Percentiles rank a stretch among this genome's conserved stretches.
Evolutionary conservation across 1,140 invertebrate species (phyloP).

Genomic region (Hyles euphorbiae): DNA sequence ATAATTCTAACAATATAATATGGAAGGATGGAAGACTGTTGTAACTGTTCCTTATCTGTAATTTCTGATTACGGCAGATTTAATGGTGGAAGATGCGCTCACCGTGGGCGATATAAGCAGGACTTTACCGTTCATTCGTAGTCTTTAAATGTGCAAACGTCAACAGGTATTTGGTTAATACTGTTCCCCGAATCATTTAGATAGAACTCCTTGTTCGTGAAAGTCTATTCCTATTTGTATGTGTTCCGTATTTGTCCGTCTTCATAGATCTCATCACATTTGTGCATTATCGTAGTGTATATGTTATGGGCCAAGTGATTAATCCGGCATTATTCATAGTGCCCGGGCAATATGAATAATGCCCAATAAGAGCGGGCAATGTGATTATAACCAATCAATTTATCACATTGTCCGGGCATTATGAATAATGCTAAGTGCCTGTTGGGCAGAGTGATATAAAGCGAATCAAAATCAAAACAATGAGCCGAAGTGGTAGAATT

Average conservation of each 20-base stretch:
- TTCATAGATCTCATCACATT: background rate
- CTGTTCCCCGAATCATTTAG: background rate
- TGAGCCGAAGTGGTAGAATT: too few species aligned
- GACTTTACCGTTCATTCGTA: slow-evolving; percentile 71
- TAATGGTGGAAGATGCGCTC: slow-evolving; percentile 66
- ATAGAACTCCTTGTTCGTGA: slow-evolving; percentile 3
- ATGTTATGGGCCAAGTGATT: too few species aligned
- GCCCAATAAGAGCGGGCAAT: too few species aligned
- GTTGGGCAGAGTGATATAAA: too few species aligned
- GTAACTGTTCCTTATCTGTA: background rate
- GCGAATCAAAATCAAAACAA: too few species aligned
- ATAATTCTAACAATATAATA: background rate
- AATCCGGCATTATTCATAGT: too few species aligned
- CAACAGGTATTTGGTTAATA: slow-evolving; percentile 35
- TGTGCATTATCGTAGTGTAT: background rate
- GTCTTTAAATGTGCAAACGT: slow-evolving; percentile 56
- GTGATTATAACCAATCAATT: too few species aligned
- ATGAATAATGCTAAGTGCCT: too few species aligned
- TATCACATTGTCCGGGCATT: too few species aligned
- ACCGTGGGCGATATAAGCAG: slow-evolving; percentile 70
- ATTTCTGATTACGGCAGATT: slow-evolving; percentile 61
- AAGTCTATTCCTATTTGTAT: slow-evolving; percentile 3
- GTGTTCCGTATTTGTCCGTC: background rate
- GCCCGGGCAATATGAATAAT: too few species aligned
- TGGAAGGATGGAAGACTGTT: background rate